These are phyloP conservation scores for Heliconius eleuchia DNA, from an alignment of 1,140 invertebrate species.

Conservation along the genomic window DNA sequence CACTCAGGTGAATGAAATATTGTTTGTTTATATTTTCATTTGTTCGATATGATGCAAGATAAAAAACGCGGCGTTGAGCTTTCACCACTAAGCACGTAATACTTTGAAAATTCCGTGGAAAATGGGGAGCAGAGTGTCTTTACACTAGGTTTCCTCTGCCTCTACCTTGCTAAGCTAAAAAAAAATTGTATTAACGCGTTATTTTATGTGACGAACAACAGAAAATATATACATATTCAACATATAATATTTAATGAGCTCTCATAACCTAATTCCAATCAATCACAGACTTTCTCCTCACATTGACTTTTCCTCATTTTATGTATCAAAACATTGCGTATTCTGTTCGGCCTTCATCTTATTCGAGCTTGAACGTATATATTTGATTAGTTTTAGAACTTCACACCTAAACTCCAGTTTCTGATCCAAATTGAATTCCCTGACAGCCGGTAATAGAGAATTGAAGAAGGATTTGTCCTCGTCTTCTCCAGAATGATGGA, in stretches of 20 bases:
- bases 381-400: slow-evolving; percentile 52
- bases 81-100: no score
- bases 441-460: slow-evolving; percentile 54
- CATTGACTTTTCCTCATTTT: not conserved
- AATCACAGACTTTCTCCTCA: not conserved
- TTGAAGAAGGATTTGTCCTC: slow-evolving; percentile 63
- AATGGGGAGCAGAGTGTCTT: no score
- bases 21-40: no score
- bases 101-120: no score
- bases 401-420: slow-evolving; percentile 59
- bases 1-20: no score
- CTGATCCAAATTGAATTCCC: slow-evolving; percentile 55
- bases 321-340: not conserved
- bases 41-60: no score
- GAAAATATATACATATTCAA: not conserved
- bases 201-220: not conserved
- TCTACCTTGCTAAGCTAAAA: no score
- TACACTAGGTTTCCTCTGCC: no score
- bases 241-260: not conserved
- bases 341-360: not conserved
- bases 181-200: not conserved
- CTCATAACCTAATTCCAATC: not conserved
- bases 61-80: no score
- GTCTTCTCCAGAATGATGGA: slow-evolving; percentile 31
- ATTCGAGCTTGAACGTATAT: slow-evolving; percentile 39